A percentile compares a stretch with the other conserved stretches of the same genome.
These are phyloP conservation scores for Lutjanus argentimaculatus DNA, from an alignment of 2,797 vertebrate species.

Conservation along the genomic window DNA sequence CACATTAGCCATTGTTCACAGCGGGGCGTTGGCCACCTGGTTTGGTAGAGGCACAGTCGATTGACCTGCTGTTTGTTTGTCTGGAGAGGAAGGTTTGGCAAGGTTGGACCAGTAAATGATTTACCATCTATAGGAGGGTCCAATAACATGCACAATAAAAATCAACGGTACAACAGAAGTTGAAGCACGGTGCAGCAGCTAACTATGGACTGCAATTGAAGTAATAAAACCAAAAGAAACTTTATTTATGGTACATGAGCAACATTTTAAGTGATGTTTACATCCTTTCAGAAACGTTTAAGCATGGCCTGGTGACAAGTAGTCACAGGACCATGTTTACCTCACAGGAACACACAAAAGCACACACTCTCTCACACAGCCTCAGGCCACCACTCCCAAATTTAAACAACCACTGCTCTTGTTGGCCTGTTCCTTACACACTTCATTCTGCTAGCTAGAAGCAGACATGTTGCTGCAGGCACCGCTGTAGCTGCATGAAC, in stretches of 20 bases:
- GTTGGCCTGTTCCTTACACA: slow-evolving; percentile 31
- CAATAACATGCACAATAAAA: slow-evolving; percentile 6
- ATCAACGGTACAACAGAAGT: neutral
- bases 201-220: neutral
- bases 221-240: neutral
- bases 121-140: slow-evolving; percentile 6
- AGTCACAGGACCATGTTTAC: slow-evolving; percentile 52
- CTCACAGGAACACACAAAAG: slow-evolving; percentile 38
- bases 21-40: slow-evolving; percentile 49
- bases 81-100: slow-evolving; percentile 17
- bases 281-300: slow-evolving; percentile 20
- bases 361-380: slow-evolving; percentile 40
- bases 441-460: slow-evolving; percentile 32
- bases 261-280: slow-evolving; percentile 19
- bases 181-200: neutral
- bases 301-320: slow-evolving; percentile 10
- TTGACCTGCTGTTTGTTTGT: slow-evolving; percentile 39
- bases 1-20: slow-evolving; percentile 60
- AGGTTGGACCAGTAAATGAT: slow-evolving; percentile 56
- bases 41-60: slow-evolving; percentile 30
- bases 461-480: slow-evolving; percentile 74
- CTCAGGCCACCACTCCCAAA: slow-evolving; percentile 76
- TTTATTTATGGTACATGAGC: neutral
- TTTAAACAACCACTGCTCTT: slow-evolving; percentile 53
- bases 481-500: slow-evolving; percentile 19